These are phyloP conservation scores for Cyclopterus lumpus DNA, from an alignment of 2,797 vertebrate genomes.

Conservation along the genomic window DNA sequence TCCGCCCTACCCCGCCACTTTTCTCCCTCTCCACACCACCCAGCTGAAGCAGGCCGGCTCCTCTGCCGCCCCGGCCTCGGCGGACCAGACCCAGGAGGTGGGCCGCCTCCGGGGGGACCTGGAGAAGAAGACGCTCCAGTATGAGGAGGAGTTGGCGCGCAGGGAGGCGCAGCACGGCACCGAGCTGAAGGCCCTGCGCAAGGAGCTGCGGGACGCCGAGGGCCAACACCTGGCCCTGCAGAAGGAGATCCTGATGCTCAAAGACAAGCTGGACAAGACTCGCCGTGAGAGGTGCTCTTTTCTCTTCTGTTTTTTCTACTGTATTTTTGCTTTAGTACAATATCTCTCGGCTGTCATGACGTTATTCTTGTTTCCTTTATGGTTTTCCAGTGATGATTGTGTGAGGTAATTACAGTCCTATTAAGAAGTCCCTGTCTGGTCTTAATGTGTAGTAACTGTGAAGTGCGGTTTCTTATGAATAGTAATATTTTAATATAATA, in stretches of 20 bases:
- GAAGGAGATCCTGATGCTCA: conserved; percentile 96
- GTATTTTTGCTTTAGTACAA: not conserved
- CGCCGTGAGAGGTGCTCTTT: conserved; percentile 90
- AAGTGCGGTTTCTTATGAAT: conserved; percentile 20
- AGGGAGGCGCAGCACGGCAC: conserved; percentile 89
- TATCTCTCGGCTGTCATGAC: not conserved
- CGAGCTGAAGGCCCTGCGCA: conserved; percentile 93
- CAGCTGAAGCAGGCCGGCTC: conserved; percentile 92
- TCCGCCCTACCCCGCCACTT: not conserved
- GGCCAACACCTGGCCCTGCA: conserved; percentile 94
- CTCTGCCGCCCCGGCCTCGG: conserved; percentile 72
- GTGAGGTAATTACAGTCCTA: conserved; percentile 60
- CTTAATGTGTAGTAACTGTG: conserved; percentile 16
- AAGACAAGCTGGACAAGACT: conserved; percentile 97
- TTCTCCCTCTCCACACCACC: not conserved
- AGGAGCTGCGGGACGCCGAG: conserved; percentile 95
- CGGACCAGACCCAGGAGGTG: conserved; percentile 93
- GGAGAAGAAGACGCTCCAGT: conserved; percentile 93
- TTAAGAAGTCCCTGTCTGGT: conserved; percentile 10
- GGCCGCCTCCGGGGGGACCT: conserved; percentile 91
- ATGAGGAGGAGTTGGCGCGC: conserved; percentile 92
- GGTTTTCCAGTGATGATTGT: conserved; percentile 67
- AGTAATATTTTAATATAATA: not conserved
- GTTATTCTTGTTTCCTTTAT: conserved; percentile 26
- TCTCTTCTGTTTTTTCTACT: not conserved